Evolutionary conservation across 2,113 vertebrate species (phyloP).

Genomic region (Megatriorchis doriae): DNA sequence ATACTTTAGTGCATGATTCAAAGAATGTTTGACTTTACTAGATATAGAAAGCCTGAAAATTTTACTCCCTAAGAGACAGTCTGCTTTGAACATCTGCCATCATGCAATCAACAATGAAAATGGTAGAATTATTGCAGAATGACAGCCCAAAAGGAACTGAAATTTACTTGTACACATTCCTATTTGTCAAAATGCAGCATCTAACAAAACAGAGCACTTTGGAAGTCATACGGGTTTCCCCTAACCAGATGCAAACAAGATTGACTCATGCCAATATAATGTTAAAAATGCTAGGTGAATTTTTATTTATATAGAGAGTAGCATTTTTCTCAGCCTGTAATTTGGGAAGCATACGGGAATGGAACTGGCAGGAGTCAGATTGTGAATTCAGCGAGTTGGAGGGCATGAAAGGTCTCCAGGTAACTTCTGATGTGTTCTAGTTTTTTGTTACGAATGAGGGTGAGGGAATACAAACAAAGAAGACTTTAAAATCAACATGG

Average conservation of each 20-base stretch:
- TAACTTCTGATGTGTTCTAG: not conserved
- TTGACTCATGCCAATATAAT: not conserved
- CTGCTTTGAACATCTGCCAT: not conserved
- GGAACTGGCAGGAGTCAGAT: not conserved
- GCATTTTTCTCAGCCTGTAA: not conserved
- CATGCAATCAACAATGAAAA: not conserved
- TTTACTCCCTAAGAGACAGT: not conserved
- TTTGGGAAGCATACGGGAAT: not conserved
- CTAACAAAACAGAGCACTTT: not conserved
- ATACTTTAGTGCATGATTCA: not conserved
- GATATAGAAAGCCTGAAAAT: not conserved
- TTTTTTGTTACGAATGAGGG: not conserved
- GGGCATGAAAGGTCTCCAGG: not conserved
- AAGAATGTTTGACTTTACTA: not conserved
- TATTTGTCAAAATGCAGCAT: not conserved
- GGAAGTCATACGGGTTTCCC: not conserved
- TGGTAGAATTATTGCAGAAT: not conserved
- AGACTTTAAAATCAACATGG: not conserved
- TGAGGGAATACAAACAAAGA: not conserved
- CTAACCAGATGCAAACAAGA: not conserved
- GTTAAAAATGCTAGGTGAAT: not conserved
- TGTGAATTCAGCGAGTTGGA: not conserved
- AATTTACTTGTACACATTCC: not conserved
- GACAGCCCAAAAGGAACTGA: not conserved
- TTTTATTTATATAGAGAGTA: not conserved